Evolutionary conservation across 92 coral and sea anemone genomes (phyloP), one percentile per base, ranked within the genome.

Genomic region (Muricea muricata): DNA sequence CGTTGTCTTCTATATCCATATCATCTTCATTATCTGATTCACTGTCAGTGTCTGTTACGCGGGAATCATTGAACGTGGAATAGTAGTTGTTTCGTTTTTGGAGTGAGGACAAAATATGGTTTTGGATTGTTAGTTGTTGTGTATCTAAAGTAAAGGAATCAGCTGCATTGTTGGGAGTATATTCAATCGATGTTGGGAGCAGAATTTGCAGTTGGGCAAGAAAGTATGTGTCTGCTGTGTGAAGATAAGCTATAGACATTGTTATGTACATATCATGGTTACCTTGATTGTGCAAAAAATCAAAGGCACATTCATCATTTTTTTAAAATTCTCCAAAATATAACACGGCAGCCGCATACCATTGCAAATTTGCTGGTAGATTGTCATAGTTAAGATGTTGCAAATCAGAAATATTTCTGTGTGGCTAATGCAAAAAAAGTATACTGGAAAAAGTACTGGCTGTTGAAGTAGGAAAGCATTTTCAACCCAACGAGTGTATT

Each of bases 401-500:
- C 32, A 80, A 24, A 5, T 41, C 40, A 14, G 17, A 8, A 7
- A 48, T 3, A 10, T 2, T 0, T 28, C 6, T 3, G 37, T 77
- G 82, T 28, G 82, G 69, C 8, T 11, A 9, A 56, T 77, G 28
- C 69, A 77, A 31, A 0, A 77, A 20, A n/a, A 4, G 32, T 7
- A 0, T 77, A 12, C 13, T 77, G 70, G 31, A 77, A 56, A 77
- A 54, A 54, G 32, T 30, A 56, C 14, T 54, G 48, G 0, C 17
- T 25, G 37, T 47, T 77, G 32, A 54, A 54, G 13, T 20, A 61
- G 8, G 82, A 77, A n/a, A 54, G 5, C 10, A 20, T 54, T 56
- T 77, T 54, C n/a, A 77, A 18, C 0, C 69, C 69, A 1, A 77
- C 82, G 0, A 77, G 50, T 1, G 82, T 77, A n/a, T 6, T 28